Evolutionary conservation across 1,140 invertebrate species (phyloP).

Genomic region (Eciton burchellii): DNA sequence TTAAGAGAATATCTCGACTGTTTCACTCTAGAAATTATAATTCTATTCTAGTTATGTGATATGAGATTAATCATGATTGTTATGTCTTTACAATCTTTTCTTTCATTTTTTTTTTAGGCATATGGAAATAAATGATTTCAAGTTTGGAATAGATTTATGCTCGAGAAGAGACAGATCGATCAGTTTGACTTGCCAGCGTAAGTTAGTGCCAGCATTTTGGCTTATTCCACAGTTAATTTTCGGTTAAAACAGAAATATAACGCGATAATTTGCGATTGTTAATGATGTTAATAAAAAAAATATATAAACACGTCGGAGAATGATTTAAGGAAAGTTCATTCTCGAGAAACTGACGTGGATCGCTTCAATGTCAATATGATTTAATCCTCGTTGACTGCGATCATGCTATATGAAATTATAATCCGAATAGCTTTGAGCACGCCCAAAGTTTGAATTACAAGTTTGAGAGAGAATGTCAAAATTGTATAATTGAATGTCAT

Average conservation of each 20-base stretch:
- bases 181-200: neutral
- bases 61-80: neutral
- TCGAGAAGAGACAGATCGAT: neutral
- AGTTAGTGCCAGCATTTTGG: no score
- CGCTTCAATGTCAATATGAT: neutral
- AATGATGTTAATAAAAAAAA: conserved; percentile 12
- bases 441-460: conserved; percentile 48
- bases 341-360: neutral
- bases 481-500: conserved; percentile 33
- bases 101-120: neutral
- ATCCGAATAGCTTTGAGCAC: conserved; percentile 50
- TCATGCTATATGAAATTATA: conserved; percentile 29
- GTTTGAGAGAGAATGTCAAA: conserved; percentile 42
- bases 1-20: neutral
- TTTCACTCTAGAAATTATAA: neutral
- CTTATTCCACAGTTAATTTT: no score
- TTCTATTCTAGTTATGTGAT: neutral
- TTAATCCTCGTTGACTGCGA: conserved; percentile 31
- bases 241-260: neutral
- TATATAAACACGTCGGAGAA: conserved; percentile 1
- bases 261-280: conserved; percentile 16
- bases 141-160: neutral
- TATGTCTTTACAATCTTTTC: neutral
- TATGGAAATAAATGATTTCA: neutral
- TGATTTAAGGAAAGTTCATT: conserved; percentile 22